Percentiles rank a stretch among this genome's conserved stretches.
These are phyloP conservation scores for Palythoa grandis DNA, from an alignment of 92 coral and sea anemone genomes.

Conservation along the genomic window DNA sequence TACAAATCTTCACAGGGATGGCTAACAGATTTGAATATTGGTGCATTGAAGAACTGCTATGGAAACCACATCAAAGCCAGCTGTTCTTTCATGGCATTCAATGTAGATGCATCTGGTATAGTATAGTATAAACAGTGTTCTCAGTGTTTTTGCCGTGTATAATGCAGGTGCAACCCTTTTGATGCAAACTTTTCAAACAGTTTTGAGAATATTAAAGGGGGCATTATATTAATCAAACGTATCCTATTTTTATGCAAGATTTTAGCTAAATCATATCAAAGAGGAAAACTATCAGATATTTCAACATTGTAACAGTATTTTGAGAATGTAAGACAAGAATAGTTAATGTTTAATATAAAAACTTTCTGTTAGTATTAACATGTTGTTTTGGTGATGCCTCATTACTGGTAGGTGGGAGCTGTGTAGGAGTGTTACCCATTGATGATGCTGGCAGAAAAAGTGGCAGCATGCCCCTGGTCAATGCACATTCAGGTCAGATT, in stretches of 20 bases:
- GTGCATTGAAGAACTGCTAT: slow-evolving; percentile 80
- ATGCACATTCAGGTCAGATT: slow-evolving; percentile 78
- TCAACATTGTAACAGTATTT: too few species aligned
- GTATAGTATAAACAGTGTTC: slow-evolving; percentile 12
- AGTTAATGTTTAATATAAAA: too few species aligned
- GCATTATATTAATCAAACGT: background rate
- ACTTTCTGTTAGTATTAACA: background rate
- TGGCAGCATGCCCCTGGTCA: slow-evolving; percentile 61
- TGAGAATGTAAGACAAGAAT: too few species aligned
- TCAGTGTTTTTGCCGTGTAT: background rate
- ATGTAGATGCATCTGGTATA: slow-evolving; percentile 83
- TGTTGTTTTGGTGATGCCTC: background rate
- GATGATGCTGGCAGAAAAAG: slow-evolving; percentile 71
- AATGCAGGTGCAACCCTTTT: too few species aligned
- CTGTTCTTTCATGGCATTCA: slow-evolving; percentile 82
- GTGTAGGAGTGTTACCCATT: slow-evolving; percentile 71
- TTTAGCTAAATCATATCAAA: too few species aligned
- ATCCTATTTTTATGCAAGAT: too few species aligned
- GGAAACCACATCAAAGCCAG: slow-evolving; percentile 97
- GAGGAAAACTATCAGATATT: too few species aligned
- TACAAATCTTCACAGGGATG: slow-evolving; percentile 58
- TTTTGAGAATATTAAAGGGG: too few species aligned
- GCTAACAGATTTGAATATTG: slow-evolving; percentile 74
- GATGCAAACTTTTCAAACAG: too few species aligned
- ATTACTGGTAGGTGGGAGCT: slow-evolving; percentile 63